Evolutionary conservation across 2,113 vertebrate species (phyloP).

Genomic region (Rhinoptilus africanus): DNA sequence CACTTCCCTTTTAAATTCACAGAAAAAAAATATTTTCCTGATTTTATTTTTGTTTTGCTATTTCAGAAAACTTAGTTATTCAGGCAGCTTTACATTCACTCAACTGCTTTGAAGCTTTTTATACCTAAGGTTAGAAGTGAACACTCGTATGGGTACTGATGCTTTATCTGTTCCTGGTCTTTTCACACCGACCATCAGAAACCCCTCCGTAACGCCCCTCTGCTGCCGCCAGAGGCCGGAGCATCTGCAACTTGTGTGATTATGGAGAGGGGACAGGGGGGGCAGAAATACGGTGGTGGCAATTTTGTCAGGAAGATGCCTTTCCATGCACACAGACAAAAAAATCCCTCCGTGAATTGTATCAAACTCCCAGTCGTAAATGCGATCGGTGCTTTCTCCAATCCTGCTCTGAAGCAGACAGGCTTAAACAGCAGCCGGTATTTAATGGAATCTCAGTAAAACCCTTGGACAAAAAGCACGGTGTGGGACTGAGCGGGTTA

Average conservation of each 20-base stretch:
- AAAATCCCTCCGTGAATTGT: not conserved
- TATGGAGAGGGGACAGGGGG: rapidly evolving
- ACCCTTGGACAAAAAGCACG: rapidly evolving
- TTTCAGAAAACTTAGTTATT: not conserved
- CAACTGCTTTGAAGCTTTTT: rapidly evolving
- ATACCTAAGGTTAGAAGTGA: rapidly evolving
- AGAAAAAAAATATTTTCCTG: not conserved
- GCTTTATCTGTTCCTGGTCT: no score
- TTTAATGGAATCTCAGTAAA: not conserved
- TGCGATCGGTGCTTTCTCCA: not conserved
- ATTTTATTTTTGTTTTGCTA: not conserved
- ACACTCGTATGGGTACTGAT: rapidly evolving
- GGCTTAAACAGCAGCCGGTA: not conserved
- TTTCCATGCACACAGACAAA: rapidly evolving
- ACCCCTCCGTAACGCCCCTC: rapidly evolving
- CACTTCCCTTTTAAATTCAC: not conserved
- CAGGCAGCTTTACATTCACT: not conserved
- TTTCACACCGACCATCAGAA: rapidly evolving
- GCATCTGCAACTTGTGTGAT: rapidly evolving
- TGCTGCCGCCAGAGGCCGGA: conserved; percentile 22
- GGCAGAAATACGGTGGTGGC: rapidly evolving
- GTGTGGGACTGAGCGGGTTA: not conserved
- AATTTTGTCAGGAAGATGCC: not conserved
- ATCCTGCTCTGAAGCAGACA: rapidly evolving
- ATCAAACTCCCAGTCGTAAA: rapidly evolving